Evolutionary conservation across 2,888 invertebrate species (phyloP).

Genomic region (Eupithecia vulgata): DNA sequence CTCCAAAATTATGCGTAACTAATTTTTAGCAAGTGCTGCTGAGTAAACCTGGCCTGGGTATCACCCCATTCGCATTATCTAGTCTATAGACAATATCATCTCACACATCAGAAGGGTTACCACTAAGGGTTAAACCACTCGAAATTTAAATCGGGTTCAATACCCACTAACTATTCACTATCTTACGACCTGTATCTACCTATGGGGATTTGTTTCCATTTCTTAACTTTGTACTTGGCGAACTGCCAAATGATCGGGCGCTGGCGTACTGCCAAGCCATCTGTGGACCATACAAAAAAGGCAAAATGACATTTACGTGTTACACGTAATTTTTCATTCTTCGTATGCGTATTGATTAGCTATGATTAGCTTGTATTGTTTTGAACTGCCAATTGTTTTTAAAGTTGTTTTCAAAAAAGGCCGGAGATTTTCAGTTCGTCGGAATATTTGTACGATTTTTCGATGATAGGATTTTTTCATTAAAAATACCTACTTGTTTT

Average conservation of each 20-base stretch:
- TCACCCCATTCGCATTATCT: no score
- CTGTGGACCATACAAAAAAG: conserved; percentile 46
- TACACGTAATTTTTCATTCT: conserved; percentile 56
- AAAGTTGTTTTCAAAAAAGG: not conserved
- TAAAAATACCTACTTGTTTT: no score
- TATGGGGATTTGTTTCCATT: conserved; percentile 65
- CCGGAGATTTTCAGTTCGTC: not conserved
- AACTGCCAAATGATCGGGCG: conserved; percentile 72
- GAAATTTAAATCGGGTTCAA: conserved; percentile 2
- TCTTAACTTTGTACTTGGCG: conserved; percentile 69
- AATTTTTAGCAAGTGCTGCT: no score
- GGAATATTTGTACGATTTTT: not conserved
- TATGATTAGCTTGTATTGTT: conserved; percentile 9
- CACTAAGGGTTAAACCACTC: not conserved
- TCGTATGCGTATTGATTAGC: conserved; percentile 45
- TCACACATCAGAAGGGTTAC: not conserved
- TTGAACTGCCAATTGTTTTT: not conserved
- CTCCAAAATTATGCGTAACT: no score
- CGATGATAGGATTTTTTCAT: not conserved
- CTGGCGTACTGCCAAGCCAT: conserved; percentile 70
- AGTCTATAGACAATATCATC: not conserved
- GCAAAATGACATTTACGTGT: conserved; percentile 49
- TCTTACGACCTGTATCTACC: conserved; percentile 29
- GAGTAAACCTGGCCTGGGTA: no score
- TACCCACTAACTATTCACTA: conserved; percentile 8